Conservation (phyloP, 2,113 vertebrate genomes). For the Nematolebias whitei region DNA sequence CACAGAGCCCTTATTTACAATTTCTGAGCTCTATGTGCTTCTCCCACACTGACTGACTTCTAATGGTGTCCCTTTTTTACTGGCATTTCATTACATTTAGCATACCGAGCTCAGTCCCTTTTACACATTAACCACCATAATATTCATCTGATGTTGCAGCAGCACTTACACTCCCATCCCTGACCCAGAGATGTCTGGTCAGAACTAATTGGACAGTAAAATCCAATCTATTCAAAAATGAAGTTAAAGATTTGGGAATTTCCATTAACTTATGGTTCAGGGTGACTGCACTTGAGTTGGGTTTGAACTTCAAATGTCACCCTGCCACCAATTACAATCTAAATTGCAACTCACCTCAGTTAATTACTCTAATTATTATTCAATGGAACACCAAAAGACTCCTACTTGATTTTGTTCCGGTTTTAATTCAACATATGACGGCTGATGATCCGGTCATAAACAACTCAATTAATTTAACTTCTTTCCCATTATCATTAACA, state of each 20-base stretch:
- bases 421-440: constrained; percentile 85
- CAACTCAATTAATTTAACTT: constrained; percentile 48
- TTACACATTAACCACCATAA: not conserved
- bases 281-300: constrained; percentile 69
- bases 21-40: constrained; percentile 25
- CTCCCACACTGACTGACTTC: constrained; percentile 27
- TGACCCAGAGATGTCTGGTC: constrained; percentile 59
- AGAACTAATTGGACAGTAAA: constrained; percentile 68
- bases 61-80: too few relatives aligned
- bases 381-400: constrained; percentile 79
- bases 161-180: not conserved
- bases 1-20: constrained; percentile 47
- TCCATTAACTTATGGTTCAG: constrained; percentile 69
- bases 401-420: constrained; percentile 78
- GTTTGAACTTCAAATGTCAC: constrained; percentile 82
- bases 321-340: constrained; percentile 77
- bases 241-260: constrained; percentile 65
- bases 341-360: constrained; percentile 83
- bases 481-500: constrained; percentile 31
- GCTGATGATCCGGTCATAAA: constrained; percentile 72
- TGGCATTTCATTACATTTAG: constrained; percentile 6
- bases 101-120: constrained; percentile 4
- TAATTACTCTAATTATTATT: constrained; percentile 84
- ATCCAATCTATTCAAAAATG: constrained; percentile 56
- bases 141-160: constrained; percentile 5